These are phyloP conservation scores for Neomonachus schauinslandi DNA, from an alignment of 2,113 vertebrate genomes.

Conservation along the genomic window DNA sequence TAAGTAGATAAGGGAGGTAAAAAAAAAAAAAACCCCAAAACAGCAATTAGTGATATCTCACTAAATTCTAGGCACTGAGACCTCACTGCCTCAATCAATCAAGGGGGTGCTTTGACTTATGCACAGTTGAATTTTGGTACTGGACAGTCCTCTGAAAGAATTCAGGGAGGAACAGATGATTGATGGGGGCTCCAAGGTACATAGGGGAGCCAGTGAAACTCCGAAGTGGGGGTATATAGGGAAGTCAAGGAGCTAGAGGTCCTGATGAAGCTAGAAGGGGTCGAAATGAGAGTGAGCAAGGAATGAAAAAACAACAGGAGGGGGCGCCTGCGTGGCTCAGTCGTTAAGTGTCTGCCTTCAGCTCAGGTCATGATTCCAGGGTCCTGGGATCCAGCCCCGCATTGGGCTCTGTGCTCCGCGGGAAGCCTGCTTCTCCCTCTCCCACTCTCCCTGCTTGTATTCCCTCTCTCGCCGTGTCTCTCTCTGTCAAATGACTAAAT, in stretches of 20 bases:
- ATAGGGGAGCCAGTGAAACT: neutral
- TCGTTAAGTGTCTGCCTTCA: no score
- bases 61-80: neutral
- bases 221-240: neutral
- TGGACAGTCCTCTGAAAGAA: neutral
- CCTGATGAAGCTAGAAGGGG: neutral
- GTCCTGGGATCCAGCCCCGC: no score
- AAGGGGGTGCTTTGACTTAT: neutral
- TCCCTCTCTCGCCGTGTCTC: no score
- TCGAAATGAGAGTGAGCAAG: neutral
- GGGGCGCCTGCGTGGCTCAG: no score
- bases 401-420: no score
- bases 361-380: no score
- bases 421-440: no score
- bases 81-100: neutral
- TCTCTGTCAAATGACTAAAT: no score
- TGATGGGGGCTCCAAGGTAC: neutral
- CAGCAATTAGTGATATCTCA: neutral
- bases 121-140: neutral
- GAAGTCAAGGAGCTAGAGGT: neutral
- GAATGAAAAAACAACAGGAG: neutral
- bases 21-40: neutral
- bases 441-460: no score
- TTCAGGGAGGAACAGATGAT: neutral
- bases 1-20: neutral